These are phyloP conservation scores for Ictidomys tridecemlineatus DNA, from an alignment of 2,113 vertebrate species.

Conservation along the genomic window DNA sequence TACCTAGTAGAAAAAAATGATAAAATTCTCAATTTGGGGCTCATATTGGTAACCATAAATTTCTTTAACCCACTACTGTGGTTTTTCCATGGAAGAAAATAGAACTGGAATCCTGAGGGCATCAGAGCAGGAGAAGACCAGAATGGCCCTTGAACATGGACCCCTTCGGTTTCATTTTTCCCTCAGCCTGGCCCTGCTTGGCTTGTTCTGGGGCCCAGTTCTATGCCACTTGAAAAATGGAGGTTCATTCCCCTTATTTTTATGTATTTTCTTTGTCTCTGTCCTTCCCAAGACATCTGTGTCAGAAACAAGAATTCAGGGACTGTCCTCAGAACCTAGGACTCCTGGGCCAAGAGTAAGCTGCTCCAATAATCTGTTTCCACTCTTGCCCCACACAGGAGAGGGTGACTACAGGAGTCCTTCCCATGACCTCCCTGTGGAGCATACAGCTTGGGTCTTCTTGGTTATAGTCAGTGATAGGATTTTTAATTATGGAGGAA, in stretches of 20 bases:
- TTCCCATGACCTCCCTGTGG: accelerated
- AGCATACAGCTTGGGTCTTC: neutral
- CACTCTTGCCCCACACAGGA: neutral
- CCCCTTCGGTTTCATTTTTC: neutral
- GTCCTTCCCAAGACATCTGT: neutral
- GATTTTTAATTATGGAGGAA: neutral
- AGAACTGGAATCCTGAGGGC: neutral
- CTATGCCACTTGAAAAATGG: neutral
- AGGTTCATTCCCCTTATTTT: neutral
- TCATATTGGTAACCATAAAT: neutral
- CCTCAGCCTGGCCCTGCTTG: neutral
- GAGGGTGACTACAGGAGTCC: neutral
- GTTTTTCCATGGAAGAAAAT: neutral
- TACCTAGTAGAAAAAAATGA: neutral
- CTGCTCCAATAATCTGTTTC: neutral
- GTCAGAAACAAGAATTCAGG: neutral
- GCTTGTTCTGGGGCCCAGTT: neutral
- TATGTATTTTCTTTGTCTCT: neutral
- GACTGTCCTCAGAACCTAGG: neutral
- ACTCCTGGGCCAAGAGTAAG: neutral
- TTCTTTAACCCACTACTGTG: neutral
- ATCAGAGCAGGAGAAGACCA: neutral
- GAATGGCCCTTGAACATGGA: neutral
- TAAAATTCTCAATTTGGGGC: neutral
- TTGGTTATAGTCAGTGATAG: neutral